These are phyloP conservation scores for Phengaris alcon DNA, from an alignment of 2,888 invertebrate genomes.

Conservation along the genomic window DNA sequence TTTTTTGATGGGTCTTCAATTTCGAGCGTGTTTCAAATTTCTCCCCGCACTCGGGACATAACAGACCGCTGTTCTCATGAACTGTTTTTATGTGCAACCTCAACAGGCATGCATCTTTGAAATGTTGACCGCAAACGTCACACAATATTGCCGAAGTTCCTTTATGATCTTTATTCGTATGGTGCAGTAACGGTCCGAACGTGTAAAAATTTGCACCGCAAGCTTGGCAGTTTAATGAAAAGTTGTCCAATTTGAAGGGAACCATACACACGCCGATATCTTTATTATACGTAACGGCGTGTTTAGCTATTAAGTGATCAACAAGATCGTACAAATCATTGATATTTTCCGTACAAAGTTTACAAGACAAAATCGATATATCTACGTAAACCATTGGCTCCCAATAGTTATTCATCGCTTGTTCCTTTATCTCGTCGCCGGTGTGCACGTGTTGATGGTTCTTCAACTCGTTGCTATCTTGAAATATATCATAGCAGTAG, in stretches of 20 bases:
- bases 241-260: constrained; percentile 64
- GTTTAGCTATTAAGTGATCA: constrained; percentile 60
- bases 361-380: constrained; percentile 58
- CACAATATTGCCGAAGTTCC: constrained; percentile 65
- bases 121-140: constrained; percentile 68
- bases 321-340: constrained; percentile 61
- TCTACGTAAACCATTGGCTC: constrained; percentile 68
- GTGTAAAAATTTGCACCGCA: constrained; percentile 65
- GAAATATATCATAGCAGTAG: constrained; percentile 72
- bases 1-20: constrained; percentile 69
- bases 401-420: constrained; percentile 70
- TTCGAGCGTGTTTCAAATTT: constrained; percentile 73
- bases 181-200: constrained; percentile 64
- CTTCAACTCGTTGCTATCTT: constrained; percentile 63
- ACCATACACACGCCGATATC: constrained; percentile 67
- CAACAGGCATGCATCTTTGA: constrained; percentile 60
- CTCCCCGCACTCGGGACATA: constrained; percentile 68
- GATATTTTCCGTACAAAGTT: constrained; percentile 54
- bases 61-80: constrained; percentile 59
- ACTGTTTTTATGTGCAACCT: constrained; percentile 60
- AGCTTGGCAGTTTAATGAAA: constrained; percentile 57
- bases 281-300: constrained; percentile 59
- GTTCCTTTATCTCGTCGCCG: constrained; percentile 55
- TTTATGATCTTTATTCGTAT: constrained; percentile 71
- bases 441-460: constrained; percentile 56